Conservation (phyloP, 2,797 vertebrate genomes). For the Anniella stebbinsi region DNA sequence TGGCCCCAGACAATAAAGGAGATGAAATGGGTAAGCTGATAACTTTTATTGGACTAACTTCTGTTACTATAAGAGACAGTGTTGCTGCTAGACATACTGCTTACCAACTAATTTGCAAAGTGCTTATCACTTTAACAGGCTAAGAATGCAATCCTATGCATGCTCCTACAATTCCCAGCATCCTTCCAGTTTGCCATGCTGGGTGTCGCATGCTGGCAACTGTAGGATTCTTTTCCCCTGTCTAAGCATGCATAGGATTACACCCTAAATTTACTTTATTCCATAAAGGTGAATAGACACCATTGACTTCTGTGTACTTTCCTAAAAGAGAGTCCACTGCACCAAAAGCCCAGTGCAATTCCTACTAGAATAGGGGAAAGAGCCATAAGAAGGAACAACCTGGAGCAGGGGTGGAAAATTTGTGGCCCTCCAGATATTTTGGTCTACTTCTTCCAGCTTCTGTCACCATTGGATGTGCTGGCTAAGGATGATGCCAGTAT, state of each 20-base stretch:
- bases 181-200: no score
- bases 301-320: neutral
- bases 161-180: no score
- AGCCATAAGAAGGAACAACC: neutral
- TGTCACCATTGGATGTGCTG: no score
- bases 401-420: neutral
- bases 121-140: neutral
- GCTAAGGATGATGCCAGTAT: no score
- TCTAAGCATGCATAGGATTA: no score
- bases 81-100: neutral
- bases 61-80: slow-evolving; percentile 12
- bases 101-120: neutral
- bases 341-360: neutral
- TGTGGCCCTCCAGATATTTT: no score
- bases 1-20: neutral
- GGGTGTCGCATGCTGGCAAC: no score
- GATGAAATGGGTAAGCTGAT: slow-evolving; percentile 20
- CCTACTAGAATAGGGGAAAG: neutral
- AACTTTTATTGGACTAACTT: slow-evolving; percentile 6
- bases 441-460: no score
- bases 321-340: neutral
- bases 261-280: neutral
- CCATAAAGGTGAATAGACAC: neutral
- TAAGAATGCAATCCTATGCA: neutral
- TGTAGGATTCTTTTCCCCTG: no score